Conservation (phyloP, 92 coral and sea anemone species). For the Phymanthus crucifer region DNA sequence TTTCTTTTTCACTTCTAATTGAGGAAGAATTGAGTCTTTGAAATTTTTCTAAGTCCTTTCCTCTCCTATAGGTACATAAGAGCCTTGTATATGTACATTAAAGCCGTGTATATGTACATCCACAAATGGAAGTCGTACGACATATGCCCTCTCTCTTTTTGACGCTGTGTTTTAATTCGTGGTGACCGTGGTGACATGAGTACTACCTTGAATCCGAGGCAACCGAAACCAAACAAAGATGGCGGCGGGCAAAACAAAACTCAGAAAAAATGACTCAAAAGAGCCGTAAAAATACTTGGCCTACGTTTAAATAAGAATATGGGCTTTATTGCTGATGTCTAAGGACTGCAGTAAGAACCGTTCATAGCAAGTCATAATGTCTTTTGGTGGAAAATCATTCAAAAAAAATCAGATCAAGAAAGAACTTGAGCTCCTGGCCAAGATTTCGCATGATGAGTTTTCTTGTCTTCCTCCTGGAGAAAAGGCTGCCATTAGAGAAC, state of each 20-base stretch:
- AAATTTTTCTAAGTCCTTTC: too few species aligned
- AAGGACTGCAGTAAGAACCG: not conserved
- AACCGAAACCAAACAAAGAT: slow-evolving; percentile 82
- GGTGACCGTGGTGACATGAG: slow-evolving; percentile 45
- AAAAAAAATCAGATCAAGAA: slow-evolving; percentile 65
- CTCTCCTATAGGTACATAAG: too few species aligned
- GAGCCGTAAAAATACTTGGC: not conserved
- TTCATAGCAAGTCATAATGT: slow-evolving; percentile 29
- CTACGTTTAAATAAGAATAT: not conserved
- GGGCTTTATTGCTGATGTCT: not conserved
- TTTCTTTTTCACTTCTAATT: too few species aligned
- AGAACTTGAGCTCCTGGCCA: slow-evolving; percentile 77
- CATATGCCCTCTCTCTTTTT: too few species aligned
- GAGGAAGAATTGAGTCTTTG: too few species aligned
- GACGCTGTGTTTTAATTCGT: too few species aligned
- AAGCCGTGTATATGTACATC: too few species aligned
- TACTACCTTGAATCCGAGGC: slow-evolving; percentile 59
- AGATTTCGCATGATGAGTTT: slow-evolving; percentile 73
- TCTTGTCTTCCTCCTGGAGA: slow-evolving; percentile 59
- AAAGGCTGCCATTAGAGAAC: slow-evolving; percentile 60
- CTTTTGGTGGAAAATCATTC: slow-evolving; percentile 81
- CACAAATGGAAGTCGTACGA: too few species aligned
- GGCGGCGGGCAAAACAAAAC: slow-evolving; percentile 73
- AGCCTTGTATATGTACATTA: too few species aligned
- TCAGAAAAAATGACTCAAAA: not conserved